Evolutionary conservation across 2,113 vertebrate species (phyloP), one percentile per base, ranked within the genome.

Genomic region (Anas platyrhynchos): DNA sequence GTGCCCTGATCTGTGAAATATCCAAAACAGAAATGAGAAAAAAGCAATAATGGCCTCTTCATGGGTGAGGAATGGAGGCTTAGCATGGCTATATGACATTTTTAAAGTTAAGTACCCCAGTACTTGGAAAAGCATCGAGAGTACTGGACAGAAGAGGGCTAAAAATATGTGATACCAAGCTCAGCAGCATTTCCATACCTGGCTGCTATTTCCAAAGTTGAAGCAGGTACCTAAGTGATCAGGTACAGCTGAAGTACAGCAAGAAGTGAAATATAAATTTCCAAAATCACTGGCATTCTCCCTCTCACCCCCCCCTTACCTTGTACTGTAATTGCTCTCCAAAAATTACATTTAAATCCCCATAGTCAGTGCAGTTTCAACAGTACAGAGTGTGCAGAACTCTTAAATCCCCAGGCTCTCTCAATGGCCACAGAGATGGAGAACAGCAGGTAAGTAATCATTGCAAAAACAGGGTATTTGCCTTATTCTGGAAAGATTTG

Each of bases 211-310:
- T 54, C 25, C 27, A 36, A n/a, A 36, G 55, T 12, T 83, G 61
- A 54, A 54, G 66, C 25, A 12, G 15, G n/a, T 9, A 36, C 34
- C 1, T 1, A 63, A 46, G 46, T 0, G 0, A 68, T 10, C 6
- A 23, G 65, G 23, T n/a, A 72, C 0, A 5, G 46, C 38, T n/a
- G 69, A 76, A 23, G 41, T 31, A 34, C 20, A 63, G 46, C 16
- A 69, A 48, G 55, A 75, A 69, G 31, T 25, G 10, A 71, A 83
- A 61, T n/a, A 22, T 5, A 82, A 44, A 9, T 58, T 58, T 61
- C 16, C 32, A 16, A 56, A 62, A 46, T 63, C 20, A 74, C 25
- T 58, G n/a, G 7, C 26, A 50, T 31, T 13, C n/a, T 83, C 29
- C 18, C 26, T 18, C 29, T 26, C 16, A 54, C 6, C 18, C 16